A percentile compares a stretch with the other conserved stretches of the same genome.
Evolutionary conservation across 1,140 invertebrate species (phyloP).

Genomic region (Diorhabda elongata): DNA sequence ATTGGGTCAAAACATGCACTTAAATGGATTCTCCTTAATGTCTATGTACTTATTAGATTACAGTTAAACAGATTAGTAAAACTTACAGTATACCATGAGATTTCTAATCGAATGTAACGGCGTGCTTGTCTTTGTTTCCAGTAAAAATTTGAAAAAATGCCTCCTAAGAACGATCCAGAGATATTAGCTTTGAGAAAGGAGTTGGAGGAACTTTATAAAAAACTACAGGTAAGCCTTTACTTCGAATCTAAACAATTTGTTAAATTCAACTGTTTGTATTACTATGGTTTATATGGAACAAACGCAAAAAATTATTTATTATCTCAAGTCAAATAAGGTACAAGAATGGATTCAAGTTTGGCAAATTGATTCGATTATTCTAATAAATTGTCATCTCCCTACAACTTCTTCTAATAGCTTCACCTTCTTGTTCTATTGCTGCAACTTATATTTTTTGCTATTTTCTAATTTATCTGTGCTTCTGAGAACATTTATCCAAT

Average conservation of each 20-base stretch:
- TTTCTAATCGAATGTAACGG: background rate
- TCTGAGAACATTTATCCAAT: too few species aligned
- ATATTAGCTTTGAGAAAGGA: slow-evolving; percentile 70
- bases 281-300: too few species aligned
- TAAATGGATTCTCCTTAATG: slow-evolving; percentile 8
- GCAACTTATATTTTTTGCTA: too few species aligned
- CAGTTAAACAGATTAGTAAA: slow-evolving; percentile 10
- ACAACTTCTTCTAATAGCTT: too few species aligned
- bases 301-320: too few species aligned
- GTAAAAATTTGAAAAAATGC: slow-evolving; percentile 45
- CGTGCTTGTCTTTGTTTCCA: background rate
- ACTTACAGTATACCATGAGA: slow-evolving; percentile 12
- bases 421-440: too few species aligned
- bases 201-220: slow-evolving; percentile 68
- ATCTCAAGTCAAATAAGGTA: too few species aligned
- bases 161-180: slow-evolving; percentile 76
- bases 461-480: too few species aligned
- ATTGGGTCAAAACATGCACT: slow-evolving; percentile 19
- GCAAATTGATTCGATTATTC: too few species aligned
- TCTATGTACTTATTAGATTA: slow-evolving; percentile 15
- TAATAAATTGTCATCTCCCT: too few species aligned
- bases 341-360: too few species aligned
- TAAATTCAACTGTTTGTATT: too few species aligned
- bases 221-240: slow-evolving; percentile 58
- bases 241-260: background rate